Base-by-base conservation (phyloP, 2,888 invertebrate species). In the Odontothrips loti region DNA sequence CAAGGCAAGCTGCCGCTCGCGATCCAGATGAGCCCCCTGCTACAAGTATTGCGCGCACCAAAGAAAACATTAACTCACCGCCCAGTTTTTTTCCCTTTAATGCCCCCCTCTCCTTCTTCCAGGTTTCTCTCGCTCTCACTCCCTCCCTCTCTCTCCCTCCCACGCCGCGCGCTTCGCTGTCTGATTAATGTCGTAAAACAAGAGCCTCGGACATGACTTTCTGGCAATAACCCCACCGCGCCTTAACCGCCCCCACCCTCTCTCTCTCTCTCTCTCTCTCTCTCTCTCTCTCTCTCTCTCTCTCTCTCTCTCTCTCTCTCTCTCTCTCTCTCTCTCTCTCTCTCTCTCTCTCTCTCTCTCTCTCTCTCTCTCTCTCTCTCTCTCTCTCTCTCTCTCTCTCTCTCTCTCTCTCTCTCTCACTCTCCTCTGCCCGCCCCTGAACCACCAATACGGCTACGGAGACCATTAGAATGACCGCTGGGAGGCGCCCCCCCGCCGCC, bases 131-230 rank as follows among this genome's bases (percentile, higher is more conserved):
- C 58, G 10, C 58, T 58, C 58, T 58, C 58, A 15, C 58, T 58
- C 58, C 15, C 58, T 58, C 58, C 15, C 58, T 58, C 58, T 58
- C 58, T 58, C 58, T 58, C 58, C n/a, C 58, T 58, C 58, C 23
- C 68, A 17, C 58, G 15, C 58, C 58, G 34, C 34, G 34, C 34
- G 34, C 27, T 27, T 12, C 68, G 27, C 68, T 75, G 68, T 75
- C 68, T 75, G 68, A 75, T 75, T 75, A 75, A 75, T 75, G 68
- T 75, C 68, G 68, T 75, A 75, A 75, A 75, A 23, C 68, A 27
- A 75, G 68, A 75, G 68, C 68, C 68, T 75, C 68, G 68, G 68
- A 75, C 68, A 75, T 75, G 68, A 75, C 68, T 75, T 75, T 23
- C 58, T 20, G 20, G 58, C 58, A 17, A 58, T 58, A 58, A 27